These are phyloP conservation scores for Caenorhabditis wallacei DNA, from an alignment of 2,888 invertebrate species.

Conservation along the genomic window DNA sequence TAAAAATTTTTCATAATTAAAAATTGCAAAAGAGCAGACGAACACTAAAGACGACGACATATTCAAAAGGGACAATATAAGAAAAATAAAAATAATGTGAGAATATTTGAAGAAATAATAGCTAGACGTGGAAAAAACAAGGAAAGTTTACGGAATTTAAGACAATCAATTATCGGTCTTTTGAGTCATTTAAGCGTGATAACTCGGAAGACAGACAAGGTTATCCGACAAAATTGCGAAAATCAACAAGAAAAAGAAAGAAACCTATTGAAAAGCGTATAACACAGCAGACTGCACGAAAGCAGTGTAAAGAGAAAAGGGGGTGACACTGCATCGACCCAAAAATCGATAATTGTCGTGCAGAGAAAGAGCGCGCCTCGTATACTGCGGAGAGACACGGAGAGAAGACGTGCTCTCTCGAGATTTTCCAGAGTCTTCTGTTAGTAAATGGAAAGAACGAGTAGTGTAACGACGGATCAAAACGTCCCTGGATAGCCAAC, in stretches of 20 bases:
- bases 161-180: too few species aligned
- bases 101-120: not conserved
- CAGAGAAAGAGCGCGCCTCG: not conserved
- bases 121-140: not conserved
- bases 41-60: slow-evolving; percentile 31
- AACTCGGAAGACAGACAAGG: too few species aligned
- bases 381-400: slow-evolving; percentile 9
- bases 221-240: not conserved
- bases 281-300: slow-evolving; percentile 25
- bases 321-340: slow-evolving; percentile 33
- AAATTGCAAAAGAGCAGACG: not conserved
- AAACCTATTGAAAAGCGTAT: slow-evolving; percentile 15
- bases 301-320: slow-evolving; percentile 26
- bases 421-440: not conserved
- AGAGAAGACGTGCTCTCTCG: slow-evolving; percentile 9
- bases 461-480: slow-evolving; percentile 15
- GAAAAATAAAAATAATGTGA: slow-evolving; percentile 18
- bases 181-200: too few species aligned
- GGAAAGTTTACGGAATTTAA: not conserved
- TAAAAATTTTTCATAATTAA: slow-evolving; percentile 43
- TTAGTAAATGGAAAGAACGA: not conserved
- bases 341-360: slow-evolving; percentile 40
- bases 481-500: not conserved
- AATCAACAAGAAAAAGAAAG: not conserved
- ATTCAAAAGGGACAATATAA: slow-evolving; percentile 12